phyloP scores from a whole-genome alignment of 2,113 vertebrate genomes.

The Lanius ludovicianus region DNA sequence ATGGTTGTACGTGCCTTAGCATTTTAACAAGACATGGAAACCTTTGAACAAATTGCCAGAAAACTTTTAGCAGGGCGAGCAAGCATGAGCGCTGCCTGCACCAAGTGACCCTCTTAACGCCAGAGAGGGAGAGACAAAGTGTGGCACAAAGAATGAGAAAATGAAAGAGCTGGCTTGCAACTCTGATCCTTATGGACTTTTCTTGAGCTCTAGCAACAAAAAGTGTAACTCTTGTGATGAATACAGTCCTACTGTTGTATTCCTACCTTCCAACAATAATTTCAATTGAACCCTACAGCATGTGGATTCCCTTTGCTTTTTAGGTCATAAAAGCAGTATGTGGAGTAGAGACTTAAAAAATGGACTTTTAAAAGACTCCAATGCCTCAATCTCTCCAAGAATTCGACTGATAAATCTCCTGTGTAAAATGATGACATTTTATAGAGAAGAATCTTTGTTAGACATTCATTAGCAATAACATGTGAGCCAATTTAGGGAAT shows the following conservation, averaged over 20 bases:
- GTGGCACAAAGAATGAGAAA: conserved; percentile 56
- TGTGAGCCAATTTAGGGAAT: conserved; percentile 63
- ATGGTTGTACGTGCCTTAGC: not conserved
- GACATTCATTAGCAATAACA: conserved; percentile 69
- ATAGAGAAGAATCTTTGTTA: conserved; percentile 71
- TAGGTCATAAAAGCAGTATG: conserved; percentile 71
- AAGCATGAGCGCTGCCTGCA: not conserved
- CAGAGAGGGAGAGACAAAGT: conserved; percentile 62
- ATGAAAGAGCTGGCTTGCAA: conserved; percentile 62
- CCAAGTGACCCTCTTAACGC: conserved; percentile 51
- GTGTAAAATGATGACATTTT: conserved; percentile 72
- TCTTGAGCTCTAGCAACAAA: conserved; percentile 68
- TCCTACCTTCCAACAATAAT: conserved; percentile 71
- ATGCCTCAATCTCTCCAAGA: conserved; percentile 67
- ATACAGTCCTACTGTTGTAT: conserved; percentile 69
- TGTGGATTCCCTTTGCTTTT: conserved; percentile 72
- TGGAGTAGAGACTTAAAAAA: conserved; percentile 69
- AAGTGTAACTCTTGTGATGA: conserved; percentile 69
- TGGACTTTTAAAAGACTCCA: conserved; percentile 72
- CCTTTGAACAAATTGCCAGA: conserved; percentile 63
- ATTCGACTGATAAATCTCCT: conserved; percentile 67
- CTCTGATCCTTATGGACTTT: conserved; percentile 67
- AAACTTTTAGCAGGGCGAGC: conserved; percentile 30
- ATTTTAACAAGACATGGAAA: conserved; percentile 34
- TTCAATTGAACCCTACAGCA: conserved; percentile 72